These are phyloP conservation scores for Crematogaster levior DNA, from an alignment of 2,888 invertebrate species.

Conservation along the genomic window DNA sequence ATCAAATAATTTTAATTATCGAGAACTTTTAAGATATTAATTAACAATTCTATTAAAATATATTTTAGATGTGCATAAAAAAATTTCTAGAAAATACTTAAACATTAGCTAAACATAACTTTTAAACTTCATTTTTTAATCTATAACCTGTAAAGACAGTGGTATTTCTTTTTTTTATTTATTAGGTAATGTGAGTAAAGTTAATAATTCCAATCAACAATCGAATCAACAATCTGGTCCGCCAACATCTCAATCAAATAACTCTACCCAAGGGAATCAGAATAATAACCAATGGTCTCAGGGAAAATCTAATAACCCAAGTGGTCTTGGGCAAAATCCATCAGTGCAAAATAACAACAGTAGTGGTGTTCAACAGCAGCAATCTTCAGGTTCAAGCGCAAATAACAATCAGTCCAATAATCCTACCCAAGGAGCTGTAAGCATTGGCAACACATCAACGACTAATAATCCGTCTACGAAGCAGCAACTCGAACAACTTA, in stretches of 20 bases:
- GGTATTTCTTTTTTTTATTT: neutral
- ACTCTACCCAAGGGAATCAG: slow-evolving; percentile 81
- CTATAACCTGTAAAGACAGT: neutral
- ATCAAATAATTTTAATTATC: neutral
- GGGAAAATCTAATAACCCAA: slow-evolving; percentile 82
- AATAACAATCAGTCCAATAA: slow-evolving; percentile 82
- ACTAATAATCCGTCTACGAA: slow-evolving; percentile 89
- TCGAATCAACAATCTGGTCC: slow-evolving; percentile 86
- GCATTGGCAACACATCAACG: slow-evolving; percentile 84
- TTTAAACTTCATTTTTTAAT: neutral
- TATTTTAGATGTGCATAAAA: neutral
- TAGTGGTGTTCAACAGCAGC: slow-evolving; percentile 78
- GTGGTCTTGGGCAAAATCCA: slow-evolving; percentile 79
- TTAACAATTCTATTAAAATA: neutral
- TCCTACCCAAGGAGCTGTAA: slow-evolving; percentile 77
- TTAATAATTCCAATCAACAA: slow-evolving; percentile 86
- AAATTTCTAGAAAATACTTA: neutral
- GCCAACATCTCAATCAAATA: slow-evolving; percentile 85
- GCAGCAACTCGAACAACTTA: slow-evolving; percentile 94
- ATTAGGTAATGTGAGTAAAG: slow-evolving; percentile 83
- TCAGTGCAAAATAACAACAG: slow-evolving; percentile 82
- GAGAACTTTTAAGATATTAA: neutral
- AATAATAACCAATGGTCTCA: slow-evolving; percentile 83
- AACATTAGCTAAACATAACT: neutral
- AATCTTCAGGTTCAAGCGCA: slow-evolving; percentile 79